These are phyloP conservation scores for Dione vanillae DNA, from an alignment of 2,888 invertebrate genomes.

Conservation along the genomic window DNA sequence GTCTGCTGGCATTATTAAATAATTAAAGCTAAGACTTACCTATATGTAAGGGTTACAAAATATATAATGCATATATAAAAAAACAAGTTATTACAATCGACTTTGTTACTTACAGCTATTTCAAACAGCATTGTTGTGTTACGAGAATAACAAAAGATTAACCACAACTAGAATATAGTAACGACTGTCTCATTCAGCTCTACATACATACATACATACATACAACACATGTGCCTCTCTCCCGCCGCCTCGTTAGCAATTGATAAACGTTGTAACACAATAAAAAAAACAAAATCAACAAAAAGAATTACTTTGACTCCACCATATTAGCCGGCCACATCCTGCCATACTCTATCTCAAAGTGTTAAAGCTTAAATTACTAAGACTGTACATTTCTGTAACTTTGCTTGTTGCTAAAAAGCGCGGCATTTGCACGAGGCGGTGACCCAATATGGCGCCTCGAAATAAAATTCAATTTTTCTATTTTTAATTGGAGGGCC, in stretches of 20 bases:
- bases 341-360: slow-evolving; percentile 27
- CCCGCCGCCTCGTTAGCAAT: slow-evolving; percentile 78
- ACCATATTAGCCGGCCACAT: slow-evolving; percentile 47
- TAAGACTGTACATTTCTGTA: slow-evolving; percentile 22
- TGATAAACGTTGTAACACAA: slow-evolving; percentile 78
- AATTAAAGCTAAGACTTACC: neutral
- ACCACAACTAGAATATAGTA: slow-evolving; percentile 27
- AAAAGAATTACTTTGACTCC: slow-evolving; percentile 68
- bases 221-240: slow-evolving; percentile 47
- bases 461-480: slow-evolving; percentile 74
- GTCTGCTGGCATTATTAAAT: neutral
- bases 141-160: slow-evolving; percentile 16
- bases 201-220: too few relatives aligned
- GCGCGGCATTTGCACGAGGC: slow-evolving; percentile 81
- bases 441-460: slow-evolving; percentile 77
- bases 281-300: slow-evolving; percentile 77
- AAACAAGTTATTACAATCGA: neutral
- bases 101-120: neutral
- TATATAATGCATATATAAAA: neutral
- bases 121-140: neutral
- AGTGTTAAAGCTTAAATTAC: slow-evolving; percentile 50
- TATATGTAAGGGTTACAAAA: neutral
- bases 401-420: slow-evolving; percentile 54
- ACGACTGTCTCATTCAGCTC: slow-evolving; percentile 16
- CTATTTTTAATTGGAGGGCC: slow-evolving; percentile 74